Percentiles rank a stretch among this genome's conserved stretches.
phyloP scores from a whole-genome alignment of 2,888 invertebrate genomes.

The Exephanes ischioxanthus region DNA sequence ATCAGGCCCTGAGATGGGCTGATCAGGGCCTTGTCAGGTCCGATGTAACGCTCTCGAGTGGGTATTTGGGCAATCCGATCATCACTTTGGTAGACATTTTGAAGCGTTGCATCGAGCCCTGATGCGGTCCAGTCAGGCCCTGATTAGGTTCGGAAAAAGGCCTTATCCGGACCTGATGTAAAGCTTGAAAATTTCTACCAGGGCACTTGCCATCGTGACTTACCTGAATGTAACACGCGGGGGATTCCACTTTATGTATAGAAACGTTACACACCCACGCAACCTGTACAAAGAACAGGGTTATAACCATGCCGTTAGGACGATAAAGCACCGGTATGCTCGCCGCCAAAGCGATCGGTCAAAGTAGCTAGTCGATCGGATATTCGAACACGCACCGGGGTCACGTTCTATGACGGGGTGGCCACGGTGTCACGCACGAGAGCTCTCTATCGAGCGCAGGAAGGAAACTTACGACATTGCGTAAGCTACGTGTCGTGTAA shows the following conservation, averaged over 20 bases:
- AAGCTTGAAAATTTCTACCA: too few relatives aligned
- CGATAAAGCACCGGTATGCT: conserved; percentile 48
- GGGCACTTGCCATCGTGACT: too few relatives aligned
- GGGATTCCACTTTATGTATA: neutral
- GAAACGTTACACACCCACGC: neutral
- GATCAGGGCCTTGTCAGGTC: too few relatives aligned
- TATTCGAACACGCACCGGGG: conserved; percentile 57
- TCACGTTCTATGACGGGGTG: neutral
- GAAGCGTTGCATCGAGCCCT: too few relatives aligned
- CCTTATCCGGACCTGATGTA: too few relatives aligned
- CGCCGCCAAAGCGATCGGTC: conserved; percentile 62
- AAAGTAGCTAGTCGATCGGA: conserved; percentile 53
- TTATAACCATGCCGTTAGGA: neutral
- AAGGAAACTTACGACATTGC: conserved; percentile 10
- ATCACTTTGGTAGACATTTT: too few relatives aligned
- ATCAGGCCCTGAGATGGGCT: too few relatives aligned
- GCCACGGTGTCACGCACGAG: conserved; percentile 33
- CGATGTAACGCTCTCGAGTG: too few relatives aligned
- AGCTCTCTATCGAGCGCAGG: conserved; percentile 26
- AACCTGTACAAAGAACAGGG: neutral
- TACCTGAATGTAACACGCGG: neutral
- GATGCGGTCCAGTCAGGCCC: too few relatives aligned
- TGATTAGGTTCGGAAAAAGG: too few relatives aligned
- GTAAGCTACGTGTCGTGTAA: conserved; percentile 5
- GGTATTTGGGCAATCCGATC: too few relatives aligned